Base-by-base conservation (phyloP, 2,888 invertebrate species). In the Drosophila picticornis region DNA sequence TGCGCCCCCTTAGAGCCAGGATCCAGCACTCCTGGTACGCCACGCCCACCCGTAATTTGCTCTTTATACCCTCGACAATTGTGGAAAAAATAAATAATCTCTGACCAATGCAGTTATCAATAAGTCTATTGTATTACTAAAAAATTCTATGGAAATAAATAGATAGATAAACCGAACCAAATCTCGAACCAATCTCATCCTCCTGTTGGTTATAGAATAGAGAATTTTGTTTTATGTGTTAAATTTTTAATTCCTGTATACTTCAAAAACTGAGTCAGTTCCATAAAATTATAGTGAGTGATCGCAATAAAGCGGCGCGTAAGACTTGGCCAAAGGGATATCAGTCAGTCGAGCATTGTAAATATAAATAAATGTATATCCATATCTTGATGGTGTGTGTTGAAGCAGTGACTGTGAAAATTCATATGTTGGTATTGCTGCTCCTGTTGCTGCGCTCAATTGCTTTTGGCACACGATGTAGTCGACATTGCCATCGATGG, bases 381-480 rank as follows among this genome's bases (percentile, higher is more conserved):
- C 63, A 53, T 64, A 73, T 75, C 69, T 64, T 67, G 65, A 56
- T 69, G 66, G 69, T 67, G 64, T 65, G 63, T 68, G 67, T 48
- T 55, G 55, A 78, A 58, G 66, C 56, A 38, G 51, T 61, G 48
- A 38, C 67, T 61, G 57, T 50, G 84, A 83, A 87, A 90, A 90
- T 87, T 81, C 84, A 90, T 85, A 90, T 84, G 85, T 75, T 84
- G 70, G 67, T 69, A 72, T 72, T 76, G 74, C 55, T 83, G 78
- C 88, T 89, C 90, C 80, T 76, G 78, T 52, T 86, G 78, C 90
- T 89, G 84, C 80, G 77, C 80, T 90, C 88, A 82, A 85, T 85
- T 84, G 84, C 84, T 85, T 74, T 77, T 69, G 83, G 74, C 75
- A 72, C 53, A 61, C 76, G 64, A 43, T 43, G 55, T 55, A 60